A percentile compares a stretch with the other conserved stretches of the same genome.
Evolutionary conservation across 2,888 invertebrate species (phyloP).

Genomic region (Thecocarcelia acutangulata): DNA sequence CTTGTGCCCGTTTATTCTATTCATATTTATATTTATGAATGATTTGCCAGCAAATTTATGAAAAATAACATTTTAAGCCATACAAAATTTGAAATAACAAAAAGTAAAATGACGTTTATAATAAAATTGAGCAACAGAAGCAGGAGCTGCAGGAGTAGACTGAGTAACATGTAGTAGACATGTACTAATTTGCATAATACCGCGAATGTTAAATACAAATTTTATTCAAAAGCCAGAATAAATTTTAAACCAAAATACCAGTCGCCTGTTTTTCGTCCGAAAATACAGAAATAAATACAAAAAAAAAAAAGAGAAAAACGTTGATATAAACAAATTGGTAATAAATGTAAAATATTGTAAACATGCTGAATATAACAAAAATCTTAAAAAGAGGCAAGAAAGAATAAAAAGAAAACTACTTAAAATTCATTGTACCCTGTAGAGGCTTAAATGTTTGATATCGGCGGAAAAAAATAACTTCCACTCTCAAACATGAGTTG

Average conservation of each 20-base stretch:
- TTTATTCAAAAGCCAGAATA: conserved; percentile 50
- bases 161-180: conserved; percentile 61
- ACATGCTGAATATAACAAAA: conserved; percentile 49
- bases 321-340: conserved; percentile 61
- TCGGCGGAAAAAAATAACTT: not conserved
- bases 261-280: conserved; percentile 47
- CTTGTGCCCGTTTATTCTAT: conserved; percentile 23
- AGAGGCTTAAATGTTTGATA: conserved; percentile 38
- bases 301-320: not conserved
- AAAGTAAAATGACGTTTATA: conserved; percentile 37
- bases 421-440: conserved; percentile 67
- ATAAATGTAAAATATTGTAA: conserved; percentile 68
- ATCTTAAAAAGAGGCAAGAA: not conserved
- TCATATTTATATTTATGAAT: conserved; percentile 58
- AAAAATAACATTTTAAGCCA: conserved; percentile 65
- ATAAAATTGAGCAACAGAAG: conserved; percentile 15
- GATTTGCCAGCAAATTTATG: conserved; percentile 63
- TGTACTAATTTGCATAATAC: conserved; percentile 69
- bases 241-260: conserved; percentile 58
- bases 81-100: conserved; percentile 28
- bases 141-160: conserved; percentile 48
- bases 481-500: conserved; percentile 16
- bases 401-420: conserved; percentile 57
- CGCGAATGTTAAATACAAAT: conserved; percentile 55
- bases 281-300: conserved; percentile 11